Conservation (phyloP, 2,888 invertebrate species). For the Agrotis exclamationis region DNA sequence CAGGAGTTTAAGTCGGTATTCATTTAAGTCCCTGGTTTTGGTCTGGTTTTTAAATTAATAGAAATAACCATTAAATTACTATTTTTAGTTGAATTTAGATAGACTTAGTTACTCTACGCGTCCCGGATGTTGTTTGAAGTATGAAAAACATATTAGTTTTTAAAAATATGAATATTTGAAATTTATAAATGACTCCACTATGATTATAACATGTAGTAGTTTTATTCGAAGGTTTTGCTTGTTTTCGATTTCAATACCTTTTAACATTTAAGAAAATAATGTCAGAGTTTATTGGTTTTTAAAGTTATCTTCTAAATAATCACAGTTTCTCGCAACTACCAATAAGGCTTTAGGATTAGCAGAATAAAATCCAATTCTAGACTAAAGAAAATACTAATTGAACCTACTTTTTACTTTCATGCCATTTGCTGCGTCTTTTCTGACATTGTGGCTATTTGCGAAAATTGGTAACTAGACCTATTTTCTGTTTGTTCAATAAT, state of each 20-base stretch:
- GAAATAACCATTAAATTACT: no score
- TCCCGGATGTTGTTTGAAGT: no score
- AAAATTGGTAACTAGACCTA: background rate
- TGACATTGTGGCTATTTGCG: background rate
- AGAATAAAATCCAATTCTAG: slow-evolving; percentile 1
- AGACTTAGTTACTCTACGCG: no score
- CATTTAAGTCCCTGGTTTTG: background rate
- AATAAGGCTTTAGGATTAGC: background rate
- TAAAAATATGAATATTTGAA: no score
- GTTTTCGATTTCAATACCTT: background rate
- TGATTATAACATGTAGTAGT: no score
- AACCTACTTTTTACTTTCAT: slow-evolving; percentile 15
- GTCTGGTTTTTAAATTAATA: background rate
- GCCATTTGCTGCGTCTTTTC: slow-evolving; percentile 16
- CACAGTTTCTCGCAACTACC: slow-evolving; percentile 1
- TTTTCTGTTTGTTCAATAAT: slow-evolving; percentile 12
- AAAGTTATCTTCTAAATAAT: background rate
- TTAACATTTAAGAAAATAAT: background rate
- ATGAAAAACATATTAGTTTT: no score
- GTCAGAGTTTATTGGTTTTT: background rate
- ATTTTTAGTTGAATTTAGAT: no score
- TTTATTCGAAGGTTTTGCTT: no score
- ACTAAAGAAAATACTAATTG: slow-evolving; percentile 14
- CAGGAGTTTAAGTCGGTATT: slow-evolving; percentile 16
- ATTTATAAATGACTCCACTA: no score